Conservation (phyloP, 2,888 invertebrate genomes). For the Malacosoma neustria region DNA sequence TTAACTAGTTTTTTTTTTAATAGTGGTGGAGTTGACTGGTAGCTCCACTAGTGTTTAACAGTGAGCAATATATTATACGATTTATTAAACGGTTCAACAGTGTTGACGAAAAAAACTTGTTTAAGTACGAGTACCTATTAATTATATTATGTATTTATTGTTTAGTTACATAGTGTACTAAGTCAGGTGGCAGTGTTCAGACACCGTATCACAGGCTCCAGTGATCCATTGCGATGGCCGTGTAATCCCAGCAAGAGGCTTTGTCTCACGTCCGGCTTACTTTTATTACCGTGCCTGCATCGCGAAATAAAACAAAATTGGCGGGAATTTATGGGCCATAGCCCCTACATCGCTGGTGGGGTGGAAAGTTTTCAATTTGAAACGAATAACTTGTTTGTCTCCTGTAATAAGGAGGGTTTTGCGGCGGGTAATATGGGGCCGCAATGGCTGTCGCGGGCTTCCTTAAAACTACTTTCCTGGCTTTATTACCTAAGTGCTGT, state of each 20-base stretch:
- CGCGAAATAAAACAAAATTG: constrained; percentile 74
- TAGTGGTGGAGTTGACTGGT: no score
- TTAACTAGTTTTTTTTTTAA: no score
- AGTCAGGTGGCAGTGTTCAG: constrained; percentile 59
- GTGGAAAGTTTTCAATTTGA: constrained; percentile 74
- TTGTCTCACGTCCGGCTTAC: constrained; percentile 74
- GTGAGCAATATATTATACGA: no score
- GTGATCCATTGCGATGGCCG: constrained; percentile 67
- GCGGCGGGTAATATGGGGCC: constrained; percentile 58
- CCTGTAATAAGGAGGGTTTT: constrained; percentile 69
- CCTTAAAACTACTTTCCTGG: constrained; percentile 70
- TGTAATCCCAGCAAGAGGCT: constrained; percentile 67
- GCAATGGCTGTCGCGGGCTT: constrained; percentile 64
- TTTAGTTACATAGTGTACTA: constrained; percentile 26
- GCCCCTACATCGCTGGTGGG: constrained; percentile 65
- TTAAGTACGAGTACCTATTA: constrained; percentile 12
- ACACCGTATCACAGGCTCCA: constrained; percentile 58
- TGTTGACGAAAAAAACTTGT: no score
- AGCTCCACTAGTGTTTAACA: no score
- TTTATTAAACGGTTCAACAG: no score
- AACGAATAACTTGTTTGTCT: constrained; percentile 73
- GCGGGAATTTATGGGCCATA: constrained; percentile 70
- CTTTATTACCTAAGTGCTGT: constrained; percentile 67
- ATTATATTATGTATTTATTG: constrained; percentile 8
- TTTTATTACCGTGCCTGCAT: constrained; percentile 73